phyloP scores from a whole-genome alignment of 2,888 invertebrate genomes.

The Amiota minor region DNA sequence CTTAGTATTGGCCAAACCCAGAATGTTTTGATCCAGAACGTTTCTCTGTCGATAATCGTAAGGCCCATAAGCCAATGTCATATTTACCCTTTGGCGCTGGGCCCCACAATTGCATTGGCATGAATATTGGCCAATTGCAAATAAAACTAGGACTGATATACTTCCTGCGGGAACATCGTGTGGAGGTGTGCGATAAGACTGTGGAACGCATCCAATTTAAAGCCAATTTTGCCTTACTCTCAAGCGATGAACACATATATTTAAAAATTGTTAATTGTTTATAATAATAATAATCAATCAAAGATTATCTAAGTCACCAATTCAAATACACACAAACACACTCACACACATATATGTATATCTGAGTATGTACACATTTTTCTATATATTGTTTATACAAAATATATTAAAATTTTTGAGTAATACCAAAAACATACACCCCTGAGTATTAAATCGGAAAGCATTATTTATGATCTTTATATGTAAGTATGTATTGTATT shows the following conservation, averaged over 20 bases:
- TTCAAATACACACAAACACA: not conserved
- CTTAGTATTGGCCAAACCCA: slow-evolving; percentile 70
- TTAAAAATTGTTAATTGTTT: slow-evolving; percentile 62
- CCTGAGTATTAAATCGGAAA: no score
- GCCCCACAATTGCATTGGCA: slow-evolving; percentile 70
- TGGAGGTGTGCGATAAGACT: slow-evolving; percentile 64
- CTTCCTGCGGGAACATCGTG: slow-evolving; percentile 67
- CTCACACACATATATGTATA: not conserved
- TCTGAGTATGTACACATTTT: not conserved
- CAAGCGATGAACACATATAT: slow-evolving; percentile 64
- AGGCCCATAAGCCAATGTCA: slow-evolving; percentile 64
- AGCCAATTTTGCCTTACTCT: slow-evolving; percentile 62
- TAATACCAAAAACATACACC: no score
- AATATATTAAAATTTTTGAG: no score
- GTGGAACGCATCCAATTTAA: slow-evolving; percentile 64
- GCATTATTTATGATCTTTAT: no score
- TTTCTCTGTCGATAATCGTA: slow-evolving; percentile 63
- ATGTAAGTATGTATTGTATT: no score
- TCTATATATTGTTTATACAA: no score
- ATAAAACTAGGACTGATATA: slow-evolving; percentile 70
- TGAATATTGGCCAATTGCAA: slow-evolving; percentile 66
- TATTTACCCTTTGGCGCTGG: slow-evolving; percentile 71
- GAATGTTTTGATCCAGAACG: slow-evolving; percentile 71
- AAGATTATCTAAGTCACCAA: no score
- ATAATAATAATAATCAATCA: slow-evolving; percentile 31